Percentiles rank a stretch among this genome's conserved stretches.
Conservation (phyloP, 2,888 invertebrate species). For the Microctonus aethiopoides region DNA sequence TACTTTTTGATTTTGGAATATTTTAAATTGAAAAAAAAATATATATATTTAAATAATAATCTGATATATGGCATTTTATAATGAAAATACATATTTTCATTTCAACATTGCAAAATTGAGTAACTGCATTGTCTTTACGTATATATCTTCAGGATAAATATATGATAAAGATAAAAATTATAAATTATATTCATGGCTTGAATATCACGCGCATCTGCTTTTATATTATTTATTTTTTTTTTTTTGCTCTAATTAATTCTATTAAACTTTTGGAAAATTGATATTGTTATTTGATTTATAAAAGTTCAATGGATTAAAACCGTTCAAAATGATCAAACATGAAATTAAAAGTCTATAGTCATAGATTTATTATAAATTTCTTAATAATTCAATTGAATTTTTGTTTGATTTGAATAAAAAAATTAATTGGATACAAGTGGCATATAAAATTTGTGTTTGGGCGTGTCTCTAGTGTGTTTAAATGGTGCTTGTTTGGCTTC, state of each 20-base stretch:
- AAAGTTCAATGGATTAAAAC: too few species aligned
- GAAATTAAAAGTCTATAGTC: too few species aligned
- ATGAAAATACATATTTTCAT: neutral
- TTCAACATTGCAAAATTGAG: neutral
- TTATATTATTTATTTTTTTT: neutral
- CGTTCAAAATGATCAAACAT: too few species aligned
- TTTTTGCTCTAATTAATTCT: neutral
- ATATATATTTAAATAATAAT: neutral
- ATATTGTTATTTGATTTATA: too few species aligned
- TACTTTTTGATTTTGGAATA: slow-evolving; percentile 14
- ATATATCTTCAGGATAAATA: neutral
- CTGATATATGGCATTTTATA: neutral
- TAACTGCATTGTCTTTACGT: neutral
- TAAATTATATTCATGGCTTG: neutral
- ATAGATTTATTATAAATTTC: neutral
- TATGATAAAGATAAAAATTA: slow-evolving; percentile 9
- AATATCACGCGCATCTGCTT: neutral
- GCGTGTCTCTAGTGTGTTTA: slow-evolving; percentile 86
- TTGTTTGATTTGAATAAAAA: too few species aligned
- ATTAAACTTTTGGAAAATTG: too few species aligned
- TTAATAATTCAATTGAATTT: too few species aligned
- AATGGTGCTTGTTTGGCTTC: slow-evolving; percentile 81
- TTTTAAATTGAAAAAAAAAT: slow-evolving; percentile 1
- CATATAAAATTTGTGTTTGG: slow-evolving; percentile 86
- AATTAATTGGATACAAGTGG: slow-evolving; percentile 71